Conservation (phyloP, 2,113 vertebrate genomes). For the Triplophysa dalaica region DNA sequence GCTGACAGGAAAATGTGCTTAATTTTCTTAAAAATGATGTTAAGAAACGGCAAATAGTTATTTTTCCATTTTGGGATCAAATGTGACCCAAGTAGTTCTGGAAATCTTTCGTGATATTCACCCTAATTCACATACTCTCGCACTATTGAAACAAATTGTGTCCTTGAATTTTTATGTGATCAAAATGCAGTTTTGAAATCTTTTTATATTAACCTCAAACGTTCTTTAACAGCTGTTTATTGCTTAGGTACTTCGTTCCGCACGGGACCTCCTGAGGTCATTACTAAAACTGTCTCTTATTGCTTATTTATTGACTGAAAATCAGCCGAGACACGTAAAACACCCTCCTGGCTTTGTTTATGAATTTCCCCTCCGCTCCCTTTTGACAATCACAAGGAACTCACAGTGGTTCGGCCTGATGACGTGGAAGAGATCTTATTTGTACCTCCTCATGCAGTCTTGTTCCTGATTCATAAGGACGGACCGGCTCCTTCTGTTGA, state of each 20-base stretch:
- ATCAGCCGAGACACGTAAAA: background rate
- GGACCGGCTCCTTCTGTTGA: background rate
- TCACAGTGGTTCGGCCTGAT: background rate
- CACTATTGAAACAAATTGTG: background rate
- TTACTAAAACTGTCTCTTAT: conserved; percentile 1
- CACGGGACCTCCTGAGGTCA: background rate
- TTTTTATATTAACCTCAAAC: background rate
- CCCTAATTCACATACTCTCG: background rate
- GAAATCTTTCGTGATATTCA: background rate
- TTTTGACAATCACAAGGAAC: conserved; percentile 38
- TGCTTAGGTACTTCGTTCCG: background rate
- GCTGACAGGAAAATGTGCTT: background rate
- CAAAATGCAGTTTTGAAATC: background rate
- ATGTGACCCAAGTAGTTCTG: background rate
- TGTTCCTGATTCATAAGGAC: background rate
- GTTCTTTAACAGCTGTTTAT: background rate
- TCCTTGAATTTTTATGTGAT: background rate
- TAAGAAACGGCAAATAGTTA: background rate
- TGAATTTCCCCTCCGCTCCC: background rate
- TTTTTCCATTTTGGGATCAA: background rate
- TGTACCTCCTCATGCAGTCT: background rate
- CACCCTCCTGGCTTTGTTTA: background rate
- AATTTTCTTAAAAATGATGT: background rate
- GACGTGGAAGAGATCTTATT: conserved; percentile 5
- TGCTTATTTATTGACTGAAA: conserved; percentile 19